A percentile compares a stretch with the other conserved stretches of the same genome.
Conservation (phyloP, 2,113 vertebrate genomes). For the Cranoglanis bouderius region DNA sequence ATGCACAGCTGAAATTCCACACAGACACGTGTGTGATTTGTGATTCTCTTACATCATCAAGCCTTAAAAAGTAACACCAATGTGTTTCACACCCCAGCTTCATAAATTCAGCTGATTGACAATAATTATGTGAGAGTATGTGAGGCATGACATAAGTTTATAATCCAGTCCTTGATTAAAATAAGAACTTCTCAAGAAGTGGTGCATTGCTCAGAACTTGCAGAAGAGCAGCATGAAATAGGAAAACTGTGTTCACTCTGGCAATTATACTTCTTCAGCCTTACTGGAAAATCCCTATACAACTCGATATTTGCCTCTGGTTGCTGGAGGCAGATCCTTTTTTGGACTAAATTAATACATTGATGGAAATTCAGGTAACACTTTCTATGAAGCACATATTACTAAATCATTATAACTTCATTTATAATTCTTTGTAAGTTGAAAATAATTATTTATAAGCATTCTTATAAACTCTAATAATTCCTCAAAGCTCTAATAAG, state of each 20-base stretch:
- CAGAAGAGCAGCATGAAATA: neutral
- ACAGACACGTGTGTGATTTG: slow-evolving; percentile 19
- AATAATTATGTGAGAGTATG: slow-evolving; percentile 24
- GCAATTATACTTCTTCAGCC: neutral
- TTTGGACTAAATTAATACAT: neutral
- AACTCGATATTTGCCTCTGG: neutral
- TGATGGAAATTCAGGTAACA: neutral
- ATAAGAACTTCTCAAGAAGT: neutral
- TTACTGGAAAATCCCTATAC: neutral
- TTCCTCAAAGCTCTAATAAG: neutral
- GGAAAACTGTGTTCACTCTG: neutral
- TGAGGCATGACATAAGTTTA: neutral
- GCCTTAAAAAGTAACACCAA: slow-evolving; percentile 37
- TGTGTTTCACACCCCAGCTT: slow-evolving; percentile 8
- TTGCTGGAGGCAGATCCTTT: neutral
- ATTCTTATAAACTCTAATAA: neutral
- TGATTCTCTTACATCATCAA: slow-evolving; percentile 37
- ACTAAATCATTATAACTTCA: neutral
- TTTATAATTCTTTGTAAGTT: neutral
- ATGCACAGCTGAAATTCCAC: slow-evolving; percentile 16
- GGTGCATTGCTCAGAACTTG: neutral
- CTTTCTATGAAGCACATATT: neutral
- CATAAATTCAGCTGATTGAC: slow-evolving; percentile 41
- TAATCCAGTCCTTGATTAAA: neutral
- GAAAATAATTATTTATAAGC: neutral